Conservation (phyloP, 2,797 vertebrate species). For the Acrossocheilus fasciatus region DNA sequence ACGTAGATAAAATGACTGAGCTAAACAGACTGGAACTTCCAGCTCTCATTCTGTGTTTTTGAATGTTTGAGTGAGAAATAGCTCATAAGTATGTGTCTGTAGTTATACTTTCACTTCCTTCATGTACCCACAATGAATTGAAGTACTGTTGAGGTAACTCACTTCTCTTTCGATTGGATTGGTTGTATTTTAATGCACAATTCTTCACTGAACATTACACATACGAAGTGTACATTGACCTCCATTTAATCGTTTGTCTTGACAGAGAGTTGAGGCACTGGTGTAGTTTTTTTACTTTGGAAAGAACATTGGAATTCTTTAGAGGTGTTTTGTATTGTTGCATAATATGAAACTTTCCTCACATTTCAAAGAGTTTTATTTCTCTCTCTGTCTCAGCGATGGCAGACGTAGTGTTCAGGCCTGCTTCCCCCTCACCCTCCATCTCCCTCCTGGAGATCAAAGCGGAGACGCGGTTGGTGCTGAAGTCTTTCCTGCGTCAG, state of each 20-base stretch:
- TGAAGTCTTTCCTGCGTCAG: constrained; percentile 83
- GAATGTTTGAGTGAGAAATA: neutral
- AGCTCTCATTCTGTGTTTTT: neutral
- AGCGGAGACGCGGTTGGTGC: constrained; percentile 80
- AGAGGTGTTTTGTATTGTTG: neutral
- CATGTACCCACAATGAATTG: neutral
- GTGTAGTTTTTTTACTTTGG: neutral
- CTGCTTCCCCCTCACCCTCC: constrained; percentile 61
- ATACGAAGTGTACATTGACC: neutral
- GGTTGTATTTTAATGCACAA: neutral
- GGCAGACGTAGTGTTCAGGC: constrained; percentile 58
- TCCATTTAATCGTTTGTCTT: neutral
- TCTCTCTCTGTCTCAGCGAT: constrained; percentile 59
- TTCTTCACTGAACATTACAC: neutral
- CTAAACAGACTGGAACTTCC: constrained; percentile 43
- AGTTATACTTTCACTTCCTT: constrained; percentile 48
- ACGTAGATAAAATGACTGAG: neutral
- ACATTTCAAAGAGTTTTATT: neutral
- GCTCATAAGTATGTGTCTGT: neutral
- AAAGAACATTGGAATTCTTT: neutral
- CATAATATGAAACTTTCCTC: neutral
- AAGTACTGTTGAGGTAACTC: neutral
- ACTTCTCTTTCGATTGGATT: neutral
- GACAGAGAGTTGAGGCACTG: neutral
- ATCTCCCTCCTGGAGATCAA: constrained; percentile 77